Evolutionary conservation across 2,113 vertebrate species (phyloP).

Genomic region (Mugil cephalus): DNA sequence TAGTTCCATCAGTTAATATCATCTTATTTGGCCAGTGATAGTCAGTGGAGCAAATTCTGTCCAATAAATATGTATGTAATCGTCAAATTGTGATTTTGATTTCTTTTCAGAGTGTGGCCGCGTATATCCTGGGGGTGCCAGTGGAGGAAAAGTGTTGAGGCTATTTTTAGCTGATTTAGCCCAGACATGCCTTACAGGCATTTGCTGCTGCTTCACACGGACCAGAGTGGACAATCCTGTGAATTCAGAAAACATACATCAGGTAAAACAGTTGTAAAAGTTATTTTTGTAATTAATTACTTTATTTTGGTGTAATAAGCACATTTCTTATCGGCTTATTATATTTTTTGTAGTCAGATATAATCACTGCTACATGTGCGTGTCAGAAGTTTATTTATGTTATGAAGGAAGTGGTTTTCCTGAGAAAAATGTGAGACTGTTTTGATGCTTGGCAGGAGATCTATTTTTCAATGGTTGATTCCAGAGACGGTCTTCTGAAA

Average conservation of each 20-base stretch:
- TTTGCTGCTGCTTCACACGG: slow-evolving; percentile 86
- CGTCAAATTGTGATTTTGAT: not conserved
- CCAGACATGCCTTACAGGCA: slow-evolving; percentile 73
- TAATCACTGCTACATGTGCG: not conserved
- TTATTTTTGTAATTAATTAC: not conserved
- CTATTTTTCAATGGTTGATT: slow-evolving; percentile 85
- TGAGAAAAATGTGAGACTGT: not conserved
- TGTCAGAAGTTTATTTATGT: slow-evolving; percentile 8
- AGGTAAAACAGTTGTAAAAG: slow-evolving; percentile 77
- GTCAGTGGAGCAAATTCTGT: too few relatives aligned
- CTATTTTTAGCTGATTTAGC: slow-evolving; percentile 80
- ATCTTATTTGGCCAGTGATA: too few relatives aligned
- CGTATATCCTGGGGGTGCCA: slow-evolving; percentile 72
- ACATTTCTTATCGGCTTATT: not conserved
- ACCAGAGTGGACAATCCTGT: slow-evolving; percentile 75
- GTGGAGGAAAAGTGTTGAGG: slow-evolving; percentile 81
- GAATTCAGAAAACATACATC: slow-evolving; percentile 82
- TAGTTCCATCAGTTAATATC: too few relatives aligned
- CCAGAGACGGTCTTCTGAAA: slow-evolving; percentile 82
- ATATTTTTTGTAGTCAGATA: too few relatives aligned
- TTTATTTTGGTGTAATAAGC: not conserved
- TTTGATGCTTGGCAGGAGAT: slow-evolving; percentile 80
- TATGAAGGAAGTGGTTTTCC: not conserved
- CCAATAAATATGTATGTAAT: not conserved
- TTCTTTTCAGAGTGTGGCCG: slow-evolving; percentile 85